Percentiles rank a stretch among this genome's conserved stretches.
These are phyloP conservation scores for Polymixis flavicincta DNA, from an alignment of 2,888 invertebrate species.

Conservation along the genomic window DNA sequence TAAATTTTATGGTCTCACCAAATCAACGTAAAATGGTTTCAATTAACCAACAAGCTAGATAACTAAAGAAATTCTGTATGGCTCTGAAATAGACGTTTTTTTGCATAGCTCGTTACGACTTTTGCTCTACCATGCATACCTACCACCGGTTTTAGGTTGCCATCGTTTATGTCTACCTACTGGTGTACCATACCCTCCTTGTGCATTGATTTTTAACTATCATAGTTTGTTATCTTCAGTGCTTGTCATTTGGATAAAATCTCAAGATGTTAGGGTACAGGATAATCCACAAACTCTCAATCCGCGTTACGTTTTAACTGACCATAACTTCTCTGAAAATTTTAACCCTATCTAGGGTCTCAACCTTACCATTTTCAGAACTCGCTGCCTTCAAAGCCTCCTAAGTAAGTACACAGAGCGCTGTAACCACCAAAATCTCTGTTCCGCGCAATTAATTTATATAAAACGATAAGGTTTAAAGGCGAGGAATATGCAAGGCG, in stretches of 20 bases:
- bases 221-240: background rate
- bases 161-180: background rate
- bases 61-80: conserved; percentile 53
- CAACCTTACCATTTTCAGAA: background rate
- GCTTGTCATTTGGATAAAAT: background rate
- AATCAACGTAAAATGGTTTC: conserved; percentile 64
- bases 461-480: conserved; percentile 88
- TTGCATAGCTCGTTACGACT: background rate
- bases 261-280: background rate
- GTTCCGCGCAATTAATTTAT: conserved; percentile 87
- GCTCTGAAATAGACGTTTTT: conserved; percentile 42
- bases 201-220: background rate
- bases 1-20: conserved; percentile 51
- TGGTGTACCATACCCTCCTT: background rate
- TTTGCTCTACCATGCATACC: too few relatives aligned
- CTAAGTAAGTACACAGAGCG: conserved; percentile 47
- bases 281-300: background rate
- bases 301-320: background rate
- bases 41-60: conserved; percentile 69
- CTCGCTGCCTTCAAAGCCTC: conserved; percentile 46
- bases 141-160: background rate
- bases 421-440: conserved; percentile 74
- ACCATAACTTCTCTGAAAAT: background rate
- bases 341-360: background rate
- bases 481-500: conserved; percentile 88